Conservation (phyloP, 30 jellyfish, hydroid and myxozoan species). For the Chrysaora quinquecirrha region DNA sequence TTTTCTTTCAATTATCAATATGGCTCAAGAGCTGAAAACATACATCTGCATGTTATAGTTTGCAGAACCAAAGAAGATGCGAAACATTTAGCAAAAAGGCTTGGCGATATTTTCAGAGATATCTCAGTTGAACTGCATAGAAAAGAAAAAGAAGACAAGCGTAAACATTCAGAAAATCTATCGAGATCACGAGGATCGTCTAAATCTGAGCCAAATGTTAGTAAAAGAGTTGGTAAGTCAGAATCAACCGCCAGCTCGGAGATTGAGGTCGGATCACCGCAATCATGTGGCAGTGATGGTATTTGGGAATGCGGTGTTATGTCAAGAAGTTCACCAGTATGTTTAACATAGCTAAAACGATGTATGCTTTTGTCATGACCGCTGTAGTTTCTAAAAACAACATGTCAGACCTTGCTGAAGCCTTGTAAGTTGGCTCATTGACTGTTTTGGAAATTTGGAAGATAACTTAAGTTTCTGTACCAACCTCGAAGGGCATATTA, state of each 20-base stretch:
- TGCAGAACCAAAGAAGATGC: constrained; percentile 92
- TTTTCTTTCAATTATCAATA: constrained; percentile 90
- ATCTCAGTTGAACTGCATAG: constrained; percentile 80
- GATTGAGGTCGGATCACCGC: constrained; percentile 52
- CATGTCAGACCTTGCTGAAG: no score
- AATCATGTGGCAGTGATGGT: constrained; percentile 68
- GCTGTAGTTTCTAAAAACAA: no score
- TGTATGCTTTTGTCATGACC: no score
- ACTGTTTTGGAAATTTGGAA: no score
- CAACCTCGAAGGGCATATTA: no score
- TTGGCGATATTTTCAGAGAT: constrained; percentile 78
- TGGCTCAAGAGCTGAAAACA: constrained; percentile 89
- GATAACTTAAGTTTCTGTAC: no score
- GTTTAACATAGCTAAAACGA: no score
- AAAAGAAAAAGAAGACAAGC: constrained; percentile 80
- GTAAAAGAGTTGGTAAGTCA: constrained; percentile 33
- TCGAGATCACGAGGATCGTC: constrained; percentile 76
- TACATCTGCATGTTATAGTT: constrained; percentile 85
- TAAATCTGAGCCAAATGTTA: constrained; percentile 64
- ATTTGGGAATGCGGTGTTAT: constrained; percentile 71
- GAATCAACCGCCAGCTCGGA: constrained; percentile 66
- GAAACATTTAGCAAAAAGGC: constrained; percentile 73
- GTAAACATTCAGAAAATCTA: constrained; percentile 78
- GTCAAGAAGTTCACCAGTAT: constrained; percentile 66
- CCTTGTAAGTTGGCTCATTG: no score